phyloP scores from a whole-genome alignment of 2,888 invertebrate genomes.

The Tetranychus piercei region DNA sequence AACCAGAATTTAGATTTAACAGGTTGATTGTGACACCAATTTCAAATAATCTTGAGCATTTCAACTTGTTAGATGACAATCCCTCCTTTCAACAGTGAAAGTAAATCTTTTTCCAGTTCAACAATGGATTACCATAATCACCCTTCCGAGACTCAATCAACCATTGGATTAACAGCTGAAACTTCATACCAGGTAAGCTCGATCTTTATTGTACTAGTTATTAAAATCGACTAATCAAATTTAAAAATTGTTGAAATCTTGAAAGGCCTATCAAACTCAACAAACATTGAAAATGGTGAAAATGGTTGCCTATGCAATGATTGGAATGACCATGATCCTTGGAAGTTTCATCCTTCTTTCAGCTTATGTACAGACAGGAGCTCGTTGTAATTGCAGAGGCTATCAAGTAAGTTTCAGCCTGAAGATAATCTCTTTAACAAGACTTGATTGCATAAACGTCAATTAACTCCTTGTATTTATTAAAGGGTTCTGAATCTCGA shows the following conservation, averaged over 20 bases:
- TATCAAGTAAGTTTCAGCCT: slow-evolving; percentile 3
- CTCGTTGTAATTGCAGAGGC: slow-evolving; percentile 41
- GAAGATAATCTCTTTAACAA: neutral
- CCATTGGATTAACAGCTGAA: slow-evolving; percentile 5
- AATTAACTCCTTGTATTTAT: neutral
- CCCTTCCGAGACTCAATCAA: slow-evolving; percentile 3
- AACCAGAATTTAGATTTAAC: too few species aligned
- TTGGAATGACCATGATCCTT: slow-evolving; percentile 57
- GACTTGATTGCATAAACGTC: neutral
- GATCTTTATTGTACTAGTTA: neutral
- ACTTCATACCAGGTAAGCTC: neutral
- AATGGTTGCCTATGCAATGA: slow-evolving; percentile 62
- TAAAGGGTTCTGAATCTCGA: slow-evolving; percentile 10
- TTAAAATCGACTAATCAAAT: neutral
- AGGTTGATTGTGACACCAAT: too few species aligned
- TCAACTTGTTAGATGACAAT: neutral
- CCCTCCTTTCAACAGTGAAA: neutral
- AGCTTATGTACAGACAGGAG: slow-evolving; percentile 60
- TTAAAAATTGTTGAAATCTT: neutral
- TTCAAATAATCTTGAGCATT: too few species aligned
- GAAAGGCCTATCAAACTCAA: neutral
- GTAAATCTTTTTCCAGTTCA: neutral
- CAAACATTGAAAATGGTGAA: slow-evolving; percentile 43
- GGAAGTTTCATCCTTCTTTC: slow-evolving; percentile 65
- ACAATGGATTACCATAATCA: neutral